These are phyloP conservation scores for Lethrus apterus DNA, from an alignment of 1,140 invertebrate genomes.

Conservation along the genomic window DNA sequence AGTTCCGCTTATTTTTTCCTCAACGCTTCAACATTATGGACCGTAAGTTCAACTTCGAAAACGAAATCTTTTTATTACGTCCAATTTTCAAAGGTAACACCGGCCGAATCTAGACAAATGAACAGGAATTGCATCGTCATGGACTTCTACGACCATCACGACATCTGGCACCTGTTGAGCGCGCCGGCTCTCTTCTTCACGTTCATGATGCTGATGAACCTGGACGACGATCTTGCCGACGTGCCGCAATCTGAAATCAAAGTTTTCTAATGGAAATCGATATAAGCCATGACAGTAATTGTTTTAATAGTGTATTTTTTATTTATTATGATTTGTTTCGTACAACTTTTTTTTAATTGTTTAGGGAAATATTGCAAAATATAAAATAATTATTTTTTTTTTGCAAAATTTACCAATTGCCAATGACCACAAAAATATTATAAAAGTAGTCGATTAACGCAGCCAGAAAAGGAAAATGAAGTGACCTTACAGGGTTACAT, in stretches of 20 bases:
- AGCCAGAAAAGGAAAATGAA: too few species aligned
- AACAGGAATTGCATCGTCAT: constrained; percentile 59
- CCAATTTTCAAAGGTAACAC: constrained; percentile 45
- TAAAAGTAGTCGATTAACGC: too few species aligned
- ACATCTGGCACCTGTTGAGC: constrained; percentile 67
- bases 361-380: background rate
- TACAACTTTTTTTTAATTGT: background rate
- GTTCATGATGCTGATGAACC: constrained; percentile 48
- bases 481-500: too few species aligned
- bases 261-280: constrained; percentile 29
- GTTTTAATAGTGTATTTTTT: background rate
- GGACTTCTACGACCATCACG: constrained; percentile 64
- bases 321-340: background rate
- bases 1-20: constrained; percentile 68
- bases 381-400: too few species aligned
- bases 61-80: background rate
- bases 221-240: constrained; percentile 34
- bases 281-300: background rate
- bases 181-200: constrained; percentile 61
- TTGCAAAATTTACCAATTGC: too few species aligned
- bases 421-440: too few species aligned
- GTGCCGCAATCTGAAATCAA: constrained; percentile 23
- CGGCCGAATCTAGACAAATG: constrained; percentile 55
- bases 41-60: constrained; percentile 44
- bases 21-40: constrained; percentile 71